These are phyloP conservation scores for Turritopsis dohrnii DNA, from an alignment of 30 jellyfish, hydroid and myxozoan species.

Conservation along the genomic window DNA sequence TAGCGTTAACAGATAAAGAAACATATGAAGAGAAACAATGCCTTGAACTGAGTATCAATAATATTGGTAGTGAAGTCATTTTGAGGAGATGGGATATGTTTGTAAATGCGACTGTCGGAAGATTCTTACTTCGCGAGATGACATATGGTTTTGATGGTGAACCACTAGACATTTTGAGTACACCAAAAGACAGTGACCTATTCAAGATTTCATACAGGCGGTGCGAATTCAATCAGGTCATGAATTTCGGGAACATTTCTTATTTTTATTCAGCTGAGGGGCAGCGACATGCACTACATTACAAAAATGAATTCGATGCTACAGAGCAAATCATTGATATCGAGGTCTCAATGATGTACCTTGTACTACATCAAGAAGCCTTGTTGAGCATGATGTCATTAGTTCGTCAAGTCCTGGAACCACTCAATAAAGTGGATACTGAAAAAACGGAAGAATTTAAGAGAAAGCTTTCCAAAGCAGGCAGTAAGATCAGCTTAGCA, in stretches of 20 bases:
- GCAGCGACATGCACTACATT: constrained; percentile 44
- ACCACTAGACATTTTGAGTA: constrained; percentile 60
- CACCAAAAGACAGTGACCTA: constrained; percentile 78
- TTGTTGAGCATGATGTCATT: constrained; percentile 60
- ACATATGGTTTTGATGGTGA: constrained; percentile 66
- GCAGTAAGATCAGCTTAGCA: constrained; percentile 31
- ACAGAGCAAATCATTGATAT: constrained; percentile 70
- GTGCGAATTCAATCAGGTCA: constrained; percentile 31
- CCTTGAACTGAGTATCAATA: constrained; percentile 51
- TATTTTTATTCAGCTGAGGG: constrained; percentile 42
- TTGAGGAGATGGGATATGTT: constrained; percentile 88
- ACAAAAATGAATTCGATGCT: constrained; percentile 76
- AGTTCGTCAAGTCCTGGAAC: constrained; percentile 33
- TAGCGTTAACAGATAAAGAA: constrained; percentile 38
- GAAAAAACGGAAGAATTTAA: constrained; percentile 1
- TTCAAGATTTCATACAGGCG: constrained; percentile 58
- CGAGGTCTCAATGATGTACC: constrained; percentile 63
- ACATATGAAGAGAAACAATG: constrained; percentile 44
- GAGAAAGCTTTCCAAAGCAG: constrained; percentile 23
- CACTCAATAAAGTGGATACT: constrained; percentile 16
- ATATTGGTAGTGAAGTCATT: constrained; percentile 52
- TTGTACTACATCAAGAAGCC: constrained; percentile 84
- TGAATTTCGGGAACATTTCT: constrained; percentile 28
- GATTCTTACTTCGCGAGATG: constrained; percentile 70
- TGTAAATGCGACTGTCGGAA: constrained; percentile 65